Base-by-base conservation (phyloP, 2,113 vertebrate genomes). In the Phylloscopus whistleri region DNA sequence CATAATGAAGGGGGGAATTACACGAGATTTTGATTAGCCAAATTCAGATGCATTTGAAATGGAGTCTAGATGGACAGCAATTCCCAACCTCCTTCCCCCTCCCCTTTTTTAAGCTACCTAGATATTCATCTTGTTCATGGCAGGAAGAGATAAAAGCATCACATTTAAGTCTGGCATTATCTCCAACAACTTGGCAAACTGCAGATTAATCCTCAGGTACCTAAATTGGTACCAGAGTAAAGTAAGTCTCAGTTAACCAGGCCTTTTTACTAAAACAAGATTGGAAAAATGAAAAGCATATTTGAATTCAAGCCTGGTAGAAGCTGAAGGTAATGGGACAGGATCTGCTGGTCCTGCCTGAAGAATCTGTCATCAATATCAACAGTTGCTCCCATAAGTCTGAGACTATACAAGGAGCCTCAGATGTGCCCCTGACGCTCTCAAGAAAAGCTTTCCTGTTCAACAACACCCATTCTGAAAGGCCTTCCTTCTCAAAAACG, bases 31-130 rank as follows among this genome's bases (percentile, higher is more conserved):
- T 8, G 13, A 85, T 70, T 77, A 80, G 23, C 37, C 30, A 79
- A 58, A 4, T 13, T 64, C 41, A 3, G 2, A 23, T 12, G 11
- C 16, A 83, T 21, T 28, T 58, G 20, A 90, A 96, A 39, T 15
- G 8, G 11, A 76, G 31, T 37, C 20, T 30, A 37, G 13, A 66
- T 21, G 18, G 15, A 77, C 2, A 55, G 44, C 22, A 81, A 70
- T 11, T 37, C 6, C 26, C 5, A 10, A 8, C 4, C 4, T 16
- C 2, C 5, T 9, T 10, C 31, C 10, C 6, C 10, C 6, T 16
- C 6, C 5, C 7, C 8, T 19, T 77, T 51, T 68, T 59, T 11
- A 37, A 18, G 8, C 2, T 44, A 79, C 9, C 30, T 43, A 68
- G 7, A 22, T 43, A 59, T 27, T 44, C 1, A 60, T 23, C 13